Conservation (phyloP, 2,888 invertebrate species). For the Laspeyria flexula region DNA sequence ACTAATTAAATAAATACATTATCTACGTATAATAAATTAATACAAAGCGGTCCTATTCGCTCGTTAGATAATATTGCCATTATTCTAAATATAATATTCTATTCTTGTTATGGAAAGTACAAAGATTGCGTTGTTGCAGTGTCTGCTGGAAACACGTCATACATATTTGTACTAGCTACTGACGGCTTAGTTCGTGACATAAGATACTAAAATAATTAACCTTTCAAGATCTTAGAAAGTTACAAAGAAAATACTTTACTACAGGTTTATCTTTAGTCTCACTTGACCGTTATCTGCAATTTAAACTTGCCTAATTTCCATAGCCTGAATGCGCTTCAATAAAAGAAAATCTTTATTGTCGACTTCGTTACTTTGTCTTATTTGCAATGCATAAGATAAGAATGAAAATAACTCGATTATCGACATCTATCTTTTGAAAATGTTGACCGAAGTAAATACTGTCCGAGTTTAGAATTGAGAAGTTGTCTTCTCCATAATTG, state of each 20-base stretch:
- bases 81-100: not conserved
- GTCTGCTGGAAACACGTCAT: no score
- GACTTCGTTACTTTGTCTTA: constrained; percentile 9
- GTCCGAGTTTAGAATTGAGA: no score
- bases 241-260: no score
- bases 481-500: no score
- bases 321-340: constrained; percentile 9
- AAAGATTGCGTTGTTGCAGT: not conserved
- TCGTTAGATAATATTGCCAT: not conserved
- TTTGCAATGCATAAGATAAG: constrained; percentile 15
- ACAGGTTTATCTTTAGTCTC: no score
- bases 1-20: not conserved
- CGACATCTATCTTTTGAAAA: no score
- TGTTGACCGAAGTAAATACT: no score
- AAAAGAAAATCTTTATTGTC: constrained; percentile 1
- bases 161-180: no score
- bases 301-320: constrained; percentile 15
- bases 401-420: constrained; percentile 10
- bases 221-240: no score
- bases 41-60: not conserved
- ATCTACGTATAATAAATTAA: not conserved
- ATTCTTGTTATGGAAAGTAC: not conserved
- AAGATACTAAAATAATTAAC: no score
- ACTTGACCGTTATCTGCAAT: not conserved
- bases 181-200: no score